These are phyloP conservation scores for Xestia c-nigrum DNA, from an alignment of 2,888 invertebrate species.

Conservation along the genomic window DNA sequence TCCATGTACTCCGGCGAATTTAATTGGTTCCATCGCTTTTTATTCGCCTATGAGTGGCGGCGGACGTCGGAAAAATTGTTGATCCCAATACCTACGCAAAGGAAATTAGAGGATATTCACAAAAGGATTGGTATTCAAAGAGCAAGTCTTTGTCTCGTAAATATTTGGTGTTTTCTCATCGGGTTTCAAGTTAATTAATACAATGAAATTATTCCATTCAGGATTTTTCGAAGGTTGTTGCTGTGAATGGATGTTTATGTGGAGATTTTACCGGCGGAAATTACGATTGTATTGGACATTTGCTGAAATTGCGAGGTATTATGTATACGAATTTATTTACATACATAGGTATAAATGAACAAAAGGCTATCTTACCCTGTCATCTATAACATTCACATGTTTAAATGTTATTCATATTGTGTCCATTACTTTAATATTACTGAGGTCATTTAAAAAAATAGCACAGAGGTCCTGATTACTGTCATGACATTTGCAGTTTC, in stretches of 20 bases:
- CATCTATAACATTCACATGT: neutral
- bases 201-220: conserved; percentile 6
- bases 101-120: conserved; percentile 39
- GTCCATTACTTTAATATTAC: neutral
- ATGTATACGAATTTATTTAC: neutral
- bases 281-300: conserved; percentile 7
- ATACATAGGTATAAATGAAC: neutral
- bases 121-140: conserved; percentile 15
- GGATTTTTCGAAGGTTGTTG: conserved; percentile 4
- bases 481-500: neutral
- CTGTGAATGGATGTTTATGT: conserved; percentile 27
- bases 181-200: conserved; percentile 41
- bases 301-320: neutral
- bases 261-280: conserved; percentile 22
- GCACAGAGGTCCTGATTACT: neutral
- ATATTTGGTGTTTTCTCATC: conserved; percentile 9
- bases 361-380: neutral
- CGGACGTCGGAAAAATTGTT: conserved; percentile 5
- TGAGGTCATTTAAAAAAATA: neutral
- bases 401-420: neutral
- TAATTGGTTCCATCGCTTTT: conserved; percentile 19
- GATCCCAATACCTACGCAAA: conserved; percentile 10
- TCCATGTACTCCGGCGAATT: neutral
- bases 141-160: conserved; percentile 7
- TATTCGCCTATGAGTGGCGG: conserved; percentile 17